Percentiles rank a stretch among this genome's conserved stretches.
phyloP scores from a whole-genome alignment of 2,888 invertebrate genomes.

The Ctenicera cuprea region DNA sequence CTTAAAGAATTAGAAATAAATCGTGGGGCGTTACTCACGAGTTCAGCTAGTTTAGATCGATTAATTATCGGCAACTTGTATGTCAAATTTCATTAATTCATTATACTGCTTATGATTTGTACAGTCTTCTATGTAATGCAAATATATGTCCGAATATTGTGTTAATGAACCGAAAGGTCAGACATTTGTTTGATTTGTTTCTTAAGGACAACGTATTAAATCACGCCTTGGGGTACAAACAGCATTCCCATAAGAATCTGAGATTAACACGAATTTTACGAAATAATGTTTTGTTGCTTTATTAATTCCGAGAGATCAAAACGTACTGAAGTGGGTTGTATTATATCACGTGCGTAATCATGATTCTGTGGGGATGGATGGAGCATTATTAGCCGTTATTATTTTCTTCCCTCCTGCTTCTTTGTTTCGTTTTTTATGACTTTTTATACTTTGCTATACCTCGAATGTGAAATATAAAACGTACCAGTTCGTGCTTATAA shows the following conservation, averaged over 20 bases:
- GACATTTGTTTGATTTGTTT: constrained; percentile 11
- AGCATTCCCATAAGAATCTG: too few relatives aligned
- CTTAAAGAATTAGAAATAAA: too few relatives aligned
- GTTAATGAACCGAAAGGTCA: not conserved
- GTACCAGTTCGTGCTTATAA: constrained; percentile 27
- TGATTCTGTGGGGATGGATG: constrained; percentile 37
- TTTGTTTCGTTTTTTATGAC: constrained; percentile 38
- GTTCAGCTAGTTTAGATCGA: too few relatives aligned
- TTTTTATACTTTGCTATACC: constrained; percentile 43
- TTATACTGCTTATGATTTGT: too few relatives aligned
- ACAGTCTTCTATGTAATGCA: not conserved
- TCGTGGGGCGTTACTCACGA: too few relatives aligned
- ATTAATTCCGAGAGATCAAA: constrained; percentile 48
- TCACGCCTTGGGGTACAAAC: not conserved
- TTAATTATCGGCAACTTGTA: too few relatives aligned
- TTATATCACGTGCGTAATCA: constrained; percentile 51
- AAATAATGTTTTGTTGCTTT: constrained; percentile 25
- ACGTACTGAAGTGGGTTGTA: constrained; percentile 49
- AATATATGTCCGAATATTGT: not conserved
- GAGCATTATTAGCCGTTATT: constrained; percentile 50
- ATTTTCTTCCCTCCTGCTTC: constrained; percentile 36
- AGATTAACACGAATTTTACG: not conserved
- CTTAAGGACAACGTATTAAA: constrained; percentile 2
- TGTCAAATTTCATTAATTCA: too few relatives aligned
- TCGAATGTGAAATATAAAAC: constrained; percentile 34